Evolutionary conservation across 2,888 invertebrate genomes (phyloP).

Genomic region (Pachliopta kotzebuea): DNA sequence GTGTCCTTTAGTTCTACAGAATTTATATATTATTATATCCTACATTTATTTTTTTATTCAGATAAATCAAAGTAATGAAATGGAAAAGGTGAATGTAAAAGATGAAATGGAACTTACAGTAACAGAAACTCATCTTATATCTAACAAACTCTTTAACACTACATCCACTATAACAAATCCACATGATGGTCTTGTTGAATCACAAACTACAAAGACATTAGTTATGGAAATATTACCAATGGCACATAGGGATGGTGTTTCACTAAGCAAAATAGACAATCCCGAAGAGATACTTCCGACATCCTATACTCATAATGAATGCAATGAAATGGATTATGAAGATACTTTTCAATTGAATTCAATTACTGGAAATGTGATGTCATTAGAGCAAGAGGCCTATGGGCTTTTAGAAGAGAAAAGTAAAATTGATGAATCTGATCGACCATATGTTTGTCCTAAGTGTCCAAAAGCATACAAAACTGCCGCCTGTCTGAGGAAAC

Average conservation of each 20-base stretch:
- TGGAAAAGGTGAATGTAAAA: constrained; percentile 47
- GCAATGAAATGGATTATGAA: constrained; percentile 41
- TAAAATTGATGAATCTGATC: constrained; percentile 33
- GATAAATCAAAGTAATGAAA: constrained; percentile 36
- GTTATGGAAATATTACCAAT: constrained; percentile 68
- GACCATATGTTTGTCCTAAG: constrained; percentile 46
- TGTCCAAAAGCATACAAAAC: constrained; percentile 54
- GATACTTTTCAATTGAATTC: constrained; percentile 67
- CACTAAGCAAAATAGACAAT: constrained; percentile 46
- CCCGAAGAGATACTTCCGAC: constrained; percentile 67
- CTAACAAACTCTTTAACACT: constrained; percentile 64
- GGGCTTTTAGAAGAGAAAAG: constrained; percentile 55
- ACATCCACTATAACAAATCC: constrained; percentile 60
- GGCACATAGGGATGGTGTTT: constrained; percentile 32
- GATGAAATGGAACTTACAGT: constrained; percentile 56
- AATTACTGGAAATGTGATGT: constrained; percentile 64
- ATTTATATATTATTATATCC: background rate
- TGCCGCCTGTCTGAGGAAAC: constrained; percentile 42
- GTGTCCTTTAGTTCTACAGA: background rate
- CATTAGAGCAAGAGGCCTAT: constrained; percentile 68
- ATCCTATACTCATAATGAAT: constrained; percentile 36
- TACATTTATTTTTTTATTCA: constrained; percentile 35
- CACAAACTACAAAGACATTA: constrained; percentile 61
- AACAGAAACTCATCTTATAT: constrained; percentile 67
- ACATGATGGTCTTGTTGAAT: constrained; percentile 54